phyloP scores from a whole-genome alignment of 2,797 vertebrate genomes.

The Phyllotis vaccarum region DNA sequence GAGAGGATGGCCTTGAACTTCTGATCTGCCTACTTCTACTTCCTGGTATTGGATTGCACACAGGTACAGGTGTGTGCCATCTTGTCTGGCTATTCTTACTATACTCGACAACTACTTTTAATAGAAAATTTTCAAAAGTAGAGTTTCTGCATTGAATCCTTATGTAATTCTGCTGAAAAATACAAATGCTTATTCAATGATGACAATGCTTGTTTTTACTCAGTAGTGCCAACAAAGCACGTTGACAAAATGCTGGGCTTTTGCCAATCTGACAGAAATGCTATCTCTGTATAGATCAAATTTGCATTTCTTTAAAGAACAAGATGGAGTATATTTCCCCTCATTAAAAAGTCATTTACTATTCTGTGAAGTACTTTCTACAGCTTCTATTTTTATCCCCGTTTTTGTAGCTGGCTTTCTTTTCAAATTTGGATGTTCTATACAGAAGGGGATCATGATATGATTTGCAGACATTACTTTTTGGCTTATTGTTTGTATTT shows the following conservation, averaged over 20 bases:
- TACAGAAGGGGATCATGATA: neutral
- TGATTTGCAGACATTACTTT: neutral
- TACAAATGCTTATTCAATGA: neutral
- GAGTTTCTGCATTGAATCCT: neutral
- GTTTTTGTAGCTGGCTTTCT: neutral
- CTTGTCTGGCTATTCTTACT: neutral
- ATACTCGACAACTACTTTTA: slow-evolving; percentile 6
- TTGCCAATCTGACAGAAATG: slow-evolving; percentile 32
- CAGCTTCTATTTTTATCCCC: neutral
- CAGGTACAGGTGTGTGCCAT: neutral
- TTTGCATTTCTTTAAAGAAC: slow-evolving; percentile 29
- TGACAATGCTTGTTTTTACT: neutral
- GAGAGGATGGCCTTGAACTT: neutral
- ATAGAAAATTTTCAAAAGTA: slow-evolving; percentile 16
- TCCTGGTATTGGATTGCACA: neutral
- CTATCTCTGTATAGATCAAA: neutral
- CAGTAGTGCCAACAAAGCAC: neutral
- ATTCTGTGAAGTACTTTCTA: neutral
- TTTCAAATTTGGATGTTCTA: neutral
- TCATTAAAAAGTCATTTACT: neutral
- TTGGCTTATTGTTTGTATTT: neutral
- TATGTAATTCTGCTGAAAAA: neutral
- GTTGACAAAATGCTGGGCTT: neutral
- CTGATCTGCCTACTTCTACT: neutral
- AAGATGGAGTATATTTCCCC: neutral